Evolutionary conservation across 2,888 invertebrate genomes (phyloP).

Genomic region (Linyphia triangularis): DNA sequence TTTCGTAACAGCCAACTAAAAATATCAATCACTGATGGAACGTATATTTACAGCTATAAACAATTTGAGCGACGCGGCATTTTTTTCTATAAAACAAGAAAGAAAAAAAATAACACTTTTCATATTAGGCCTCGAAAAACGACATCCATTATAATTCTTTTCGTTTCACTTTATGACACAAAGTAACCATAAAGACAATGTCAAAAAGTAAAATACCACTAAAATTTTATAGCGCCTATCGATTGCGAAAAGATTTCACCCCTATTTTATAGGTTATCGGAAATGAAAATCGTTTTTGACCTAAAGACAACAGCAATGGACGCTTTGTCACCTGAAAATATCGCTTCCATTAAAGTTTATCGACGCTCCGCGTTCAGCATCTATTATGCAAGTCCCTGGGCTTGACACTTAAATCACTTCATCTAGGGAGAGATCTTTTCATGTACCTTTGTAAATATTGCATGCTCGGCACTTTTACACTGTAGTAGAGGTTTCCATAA

Average conservation of each 20-base stretch:
- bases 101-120: not conserved
- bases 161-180: conserved; percentile 41
- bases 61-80: not conserved
- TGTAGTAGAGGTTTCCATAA: too few species aligned
- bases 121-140: conserved; percentile 33
- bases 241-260: conserved; percentile 48
- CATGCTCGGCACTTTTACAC: too few species aligned
- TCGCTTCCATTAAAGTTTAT: conserved; percentile 66
- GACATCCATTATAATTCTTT: conserved; percentile 28
- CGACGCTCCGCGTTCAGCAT: conserved; percentile 41
- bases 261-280: conserved; percentile 68
- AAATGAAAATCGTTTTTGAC: conserved; percentile 43
- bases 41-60: too few species aligned
- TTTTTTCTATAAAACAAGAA: not conserved
- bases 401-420: conserved; percentile 56
- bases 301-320: conserved; percentile 27
- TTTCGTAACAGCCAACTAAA: too few species aligned
- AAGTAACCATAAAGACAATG: conserved; percentile 61
- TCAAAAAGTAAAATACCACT: conserved; percentile 60
- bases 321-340: conserved; percentile 64
- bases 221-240: conserved; percentile 63
- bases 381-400: conserved; percentile 55
- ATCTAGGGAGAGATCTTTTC: not conserved
- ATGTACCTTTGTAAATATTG: too few species aligned
- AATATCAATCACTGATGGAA: too few species aligned